Evolutionary conservation across 2,797 vertebrate species (phyloP).

Genomic region (Tamandua tetradactyla): DNA sequence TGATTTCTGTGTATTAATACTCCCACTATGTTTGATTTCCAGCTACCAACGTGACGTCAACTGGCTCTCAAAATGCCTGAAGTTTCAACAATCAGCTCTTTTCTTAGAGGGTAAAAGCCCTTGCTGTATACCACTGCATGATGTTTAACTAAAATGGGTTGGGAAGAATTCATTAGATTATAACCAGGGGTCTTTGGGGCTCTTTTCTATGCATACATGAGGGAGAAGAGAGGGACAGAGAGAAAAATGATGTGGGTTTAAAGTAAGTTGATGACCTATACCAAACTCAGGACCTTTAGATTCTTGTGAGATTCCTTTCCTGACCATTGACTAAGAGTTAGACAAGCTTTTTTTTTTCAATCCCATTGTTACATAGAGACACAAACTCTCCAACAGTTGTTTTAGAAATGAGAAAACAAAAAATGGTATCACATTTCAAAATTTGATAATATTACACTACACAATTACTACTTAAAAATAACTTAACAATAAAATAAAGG

Average conservation of each 20-base stretch:
- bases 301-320: not conserved
- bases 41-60: not conserved
- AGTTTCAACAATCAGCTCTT: not conserved
- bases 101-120: not conserved
- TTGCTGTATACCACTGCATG: not conserved
- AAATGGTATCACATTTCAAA: not conserved
- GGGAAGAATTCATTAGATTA: not conserved
- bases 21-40: not conserved
- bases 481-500: not conserved
- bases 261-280: not conserved
- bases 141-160: not conserved
- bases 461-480: not conserved
- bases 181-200: not conserved
- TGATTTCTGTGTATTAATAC: not conserved
- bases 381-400: not conserved
- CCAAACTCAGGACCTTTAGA: not conserved
- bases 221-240: rapidly evolving
- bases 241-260: too few relatives aligned
- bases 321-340: not conserved
- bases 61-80: not conserved
- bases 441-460: not conserved
- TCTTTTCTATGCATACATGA: rapidly evolving
- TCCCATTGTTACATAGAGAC: not conserved
- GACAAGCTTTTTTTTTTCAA: not conserved
- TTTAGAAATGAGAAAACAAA: not conserved